These are phyloP conservation scores for Diceros bicornis DNA, from an alignment of 2,797 vertebrate genomes.

Conservation along the genomic window DNA sequence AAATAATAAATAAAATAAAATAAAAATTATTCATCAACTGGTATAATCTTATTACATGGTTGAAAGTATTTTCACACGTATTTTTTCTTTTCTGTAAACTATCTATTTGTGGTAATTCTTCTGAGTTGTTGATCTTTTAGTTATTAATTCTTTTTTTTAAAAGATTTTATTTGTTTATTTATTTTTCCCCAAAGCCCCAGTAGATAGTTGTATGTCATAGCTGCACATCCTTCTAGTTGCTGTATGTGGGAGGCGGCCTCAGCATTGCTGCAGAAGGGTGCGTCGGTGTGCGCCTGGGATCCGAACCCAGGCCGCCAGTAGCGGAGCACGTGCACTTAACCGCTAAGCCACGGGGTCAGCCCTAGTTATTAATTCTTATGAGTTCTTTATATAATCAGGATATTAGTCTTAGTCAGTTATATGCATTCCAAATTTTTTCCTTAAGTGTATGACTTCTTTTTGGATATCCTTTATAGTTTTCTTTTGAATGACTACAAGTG, in stretches of 20 bases:
- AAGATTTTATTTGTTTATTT: no score
- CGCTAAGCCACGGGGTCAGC: no score
- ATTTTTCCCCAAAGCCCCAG: no score
- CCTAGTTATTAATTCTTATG: background rate
- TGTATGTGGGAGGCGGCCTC: no score
- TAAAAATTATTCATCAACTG: background rate
- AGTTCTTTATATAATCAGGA: background rate
- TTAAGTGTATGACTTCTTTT: background rate
- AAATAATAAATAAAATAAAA: no score
- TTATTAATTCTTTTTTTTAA: background rate
- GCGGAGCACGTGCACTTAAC: no score
- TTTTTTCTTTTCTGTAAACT: background rate
- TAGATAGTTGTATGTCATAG: no score
- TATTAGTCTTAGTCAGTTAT: background rate
- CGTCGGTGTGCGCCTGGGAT: no score
- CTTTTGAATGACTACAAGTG: background rate
- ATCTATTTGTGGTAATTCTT: background rate
- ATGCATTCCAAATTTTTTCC: background rate
- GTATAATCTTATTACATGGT: background rate
- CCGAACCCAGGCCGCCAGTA: no score
- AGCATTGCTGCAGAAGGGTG: no score
- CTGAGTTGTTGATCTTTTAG: background rate
- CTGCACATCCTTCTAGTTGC: no score
- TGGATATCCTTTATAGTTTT: background rate
- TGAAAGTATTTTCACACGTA: background rate